A percentile compares a stretch with the other conserved stretches of the same genome.
Conservation (phyloP, 2,888 invertebrate species). For the Macrosoma leucophasiata region DNA sequence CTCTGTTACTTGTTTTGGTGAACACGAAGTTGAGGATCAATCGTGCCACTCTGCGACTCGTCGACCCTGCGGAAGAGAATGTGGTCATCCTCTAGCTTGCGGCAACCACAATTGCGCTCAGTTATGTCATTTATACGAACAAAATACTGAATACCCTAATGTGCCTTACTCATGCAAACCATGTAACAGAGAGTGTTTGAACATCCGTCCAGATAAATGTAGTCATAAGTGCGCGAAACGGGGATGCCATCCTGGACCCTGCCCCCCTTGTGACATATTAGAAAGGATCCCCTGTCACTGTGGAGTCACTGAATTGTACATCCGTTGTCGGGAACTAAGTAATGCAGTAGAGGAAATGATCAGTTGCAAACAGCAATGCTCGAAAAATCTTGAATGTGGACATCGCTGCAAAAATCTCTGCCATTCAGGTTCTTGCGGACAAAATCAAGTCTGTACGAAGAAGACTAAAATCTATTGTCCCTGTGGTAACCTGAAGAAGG, state of each 20-base stretch:
- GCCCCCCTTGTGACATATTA: constrained; percentile 83
- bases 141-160: constrained; percentile 56
- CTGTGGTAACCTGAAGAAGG: constrained; percentile 85
- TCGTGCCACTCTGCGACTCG: constrained; percentile 82
- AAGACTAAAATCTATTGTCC: constrained; percentile 86
- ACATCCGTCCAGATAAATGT: constrained; percentile 82
- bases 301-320: constrained; percentile 82
- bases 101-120: constrained; percentile 85
- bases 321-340: constrained; percentile 82
- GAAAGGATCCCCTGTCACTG: constrained; percentile 88
- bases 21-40: constrained; percentile 80
- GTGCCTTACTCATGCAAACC: constrained; percentile 58
- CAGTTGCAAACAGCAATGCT: constrained; percentile 90
- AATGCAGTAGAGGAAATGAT: constrained; percentile 62
- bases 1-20: constrained; percentile 82
- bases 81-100: constrained; percentile 83
- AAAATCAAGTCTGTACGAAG: constrained; percentile 81
- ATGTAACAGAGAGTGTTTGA: constrained; percentile 73
- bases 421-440: constrained; percentile 82
- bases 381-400: constrained; percentile 89
- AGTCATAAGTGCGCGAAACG: constrained; percentile 81
- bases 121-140: constrained; percentile 79
- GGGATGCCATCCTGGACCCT: constrained; percentile 83
- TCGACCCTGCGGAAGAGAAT: constrained; percentile 86
- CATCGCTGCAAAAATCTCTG: constrained; percentile 87